Conservation (phyloP, 1,140 invertebrate species). For the Mizuhopecten yessoensis region DNA sequence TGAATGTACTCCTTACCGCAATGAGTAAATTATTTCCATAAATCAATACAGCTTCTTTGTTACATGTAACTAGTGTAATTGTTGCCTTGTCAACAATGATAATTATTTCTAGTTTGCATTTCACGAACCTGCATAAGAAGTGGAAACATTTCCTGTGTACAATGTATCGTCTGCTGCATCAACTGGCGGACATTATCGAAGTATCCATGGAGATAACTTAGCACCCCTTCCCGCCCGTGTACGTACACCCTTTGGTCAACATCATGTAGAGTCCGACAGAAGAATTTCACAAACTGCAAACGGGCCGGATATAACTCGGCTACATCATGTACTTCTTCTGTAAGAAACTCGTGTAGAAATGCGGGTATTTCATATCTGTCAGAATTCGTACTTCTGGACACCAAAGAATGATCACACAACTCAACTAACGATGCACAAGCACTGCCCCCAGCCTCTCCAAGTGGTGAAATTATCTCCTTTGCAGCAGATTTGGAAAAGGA, state of each 20-base stretch:
- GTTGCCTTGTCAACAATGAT: too few species aligned
- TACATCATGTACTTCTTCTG: not conserved
- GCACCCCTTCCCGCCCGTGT: slow-evolving; percentile 16
- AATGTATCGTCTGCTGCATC: slow-evolving; percentile 49
- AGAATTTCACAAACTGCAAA: slow-evolving; percentile 48
- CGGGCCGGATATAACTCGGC: not conserved
- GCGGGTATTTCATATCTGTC: not conserved
- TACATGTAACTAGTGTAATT: too few species aligned
- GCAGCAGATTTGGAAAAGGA: slow-evolving; percentile 36
- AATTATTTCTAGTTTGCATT: too few species aligned
- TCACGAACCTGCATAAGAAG: slow-evolving; percentile 42
- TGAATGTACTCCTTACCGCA: too few species aligned
- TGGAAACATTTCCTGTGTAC: slow-evolving; percentile 44
- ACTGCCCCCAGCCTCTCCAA: not conserved
- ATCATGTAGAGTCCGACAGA: not conserved
- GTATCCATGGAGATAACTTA: slow-evolving; percentile 38
- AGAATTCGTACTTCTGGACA: not conserved
- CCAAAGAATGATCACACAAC: not conserved
- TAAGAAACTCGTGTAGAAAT: not conserved
- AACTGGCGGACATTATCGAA: slow-evolving; percentile 43
- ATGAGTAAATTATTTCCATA: too few species aligned
- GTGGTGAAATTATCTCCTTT: slow-evolving; percentile 2
- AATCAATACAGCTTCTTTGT: too few species aligned
- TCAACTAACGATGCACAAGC: not conserved
- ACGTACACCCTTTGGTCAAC: slow-evolving; percentile 41